Conservation (phyloP, 2,888 invertebrate species). For the Stictocephala bisonia region DNA sequence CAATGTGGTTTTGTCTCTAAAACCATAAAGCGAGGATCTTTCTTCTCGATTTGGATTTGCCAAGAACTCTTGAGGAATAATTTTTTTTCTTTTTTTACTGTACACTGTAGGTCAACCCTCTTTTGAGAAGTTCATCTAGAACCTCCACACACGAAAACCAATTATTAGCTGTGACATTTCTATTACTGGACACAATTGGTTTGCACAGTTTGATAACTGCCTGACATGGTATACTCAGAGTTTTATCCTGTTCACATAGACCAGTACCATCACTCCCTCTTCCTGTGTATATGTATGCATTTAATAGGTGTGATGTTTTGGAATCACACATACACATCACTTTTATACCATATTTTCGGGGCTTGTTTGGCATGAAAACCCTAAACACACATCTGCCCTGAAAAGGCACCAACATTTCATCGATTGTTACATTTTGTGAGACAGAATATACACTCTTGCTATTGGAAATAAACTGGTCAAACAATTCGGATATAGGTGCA, state of each 20-base stretch:
- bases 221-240: slow-evolving; percentile 58
- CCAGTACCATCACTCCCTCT: slow-evolving; percentile 58
- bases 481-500: slow-evolving; percentile 29
- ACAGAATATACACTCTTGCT: slow-evolving; percentile 28
- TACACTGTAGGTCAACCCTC: slow-evolving; percentile 42
- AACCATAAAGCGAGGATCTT: slow-evolving; percentile 45
- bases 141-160: slow-evolving; percentile 61
- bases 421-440: slow-evolving; percentile 20
- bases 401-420: slow-evolving; percentile 44
- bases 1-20: slow-evolving; percentile 48
- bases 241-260: slow-evolving; percentile 56
- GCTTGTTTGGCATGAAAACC: slow-evolving; percentile 57
- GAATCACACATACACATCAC: slow-evolving; percentile 55
- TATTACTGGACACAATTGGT: slow-evolving; percentile 58
- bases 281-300: slow-evolving; percentile 58
- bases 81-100: slow-evolving; percentile 48
- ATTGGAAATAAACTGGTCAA: slow-evolving; percentile 1
- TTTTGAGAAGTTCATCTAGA: slow-evolving; percentile 50
- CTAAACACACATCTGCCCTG: slow-evolving; percentile 47
- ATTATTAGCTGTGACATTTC: slow-evolving; percentile 61
- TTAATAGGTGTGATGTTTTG: slow-evolving; percentile 54
- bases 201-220: slow-evolving; percentile 57
- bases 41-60: slow-evolving; percentile 19
- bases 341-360: slow-evolving; percentile 57
- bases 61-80: slow-evolving; percentile 49